Evolutionary conservation across 2,888 invertebrate species (phyloP).

Genomic region (Pachymerium ferrugineum): DNA sequence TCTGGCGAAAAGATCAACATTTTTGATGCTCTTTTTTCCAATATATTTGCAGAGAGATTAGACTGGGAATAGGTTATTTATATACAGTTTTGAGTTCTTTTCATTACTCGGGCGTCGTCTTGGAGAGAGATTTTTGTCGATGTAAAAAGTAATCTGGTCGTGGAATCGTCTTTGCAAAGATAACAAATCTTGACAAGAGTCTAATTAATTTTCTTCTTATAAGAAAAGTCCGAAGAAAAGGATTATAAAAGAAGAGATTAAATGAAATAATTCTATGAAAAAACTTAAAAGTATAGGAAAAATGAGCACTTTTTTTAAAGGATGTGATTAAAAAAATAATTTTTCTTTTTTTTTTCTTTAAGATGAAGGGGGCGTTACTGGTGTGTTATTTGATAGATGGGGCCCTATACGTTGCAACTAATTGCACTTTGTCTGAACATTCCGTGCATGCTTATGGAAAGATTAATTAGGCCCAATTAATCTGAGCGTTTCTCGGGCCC

Average conservation of each 20-base stretch:
- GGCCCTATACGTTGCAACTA: neutral
- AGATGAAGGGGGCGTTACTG: too few species aligned
- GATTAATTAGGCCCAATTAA: slow-evolving; percentile 15
- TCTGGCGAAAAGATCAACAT: slow-evolving; percentile 11
- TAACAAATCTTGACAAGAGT: slow-evolving; percentile 18
- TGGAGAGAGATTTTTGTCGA: too few species aligned
- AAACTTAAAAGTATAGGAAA: neutral
- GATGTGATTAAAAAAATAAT: too few species aligned
- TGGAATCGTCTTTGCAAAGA: neutral
- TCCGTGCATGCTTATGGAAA: neutral
- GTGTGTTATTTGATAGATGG: neutral
- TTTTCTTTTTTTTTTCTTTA: too few species aligned
- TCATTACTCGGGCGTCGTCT: too few species aligned
- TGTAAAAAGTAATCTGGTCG: slow-evolving; percentile 13
- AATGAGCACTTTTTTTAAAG: too few species aligned
- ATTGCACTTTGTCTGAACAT: neutral
- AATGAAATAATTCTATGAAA: neutral
- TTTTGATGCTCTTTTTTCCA: neutral
- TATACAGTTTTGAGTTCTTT: slow-evolving; percentile 18
- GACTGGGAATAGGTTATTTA: slow-evolving; percentile 18
- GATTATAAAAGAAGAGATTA: neutral
- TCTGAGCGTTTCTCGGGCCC: slow-evolving; percentile 1
- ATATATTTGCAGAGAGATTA: slow-evolving; percentile 5
- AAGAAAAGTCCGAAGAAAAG: neutral
- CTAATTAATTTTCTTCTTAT: slow-evolving; percentile 1